These are phyloP conservation scores for Macquaria ambigua DNA, from an alignment of 2,113 vertebrate species.

Conservation along the genomic window DNA sequence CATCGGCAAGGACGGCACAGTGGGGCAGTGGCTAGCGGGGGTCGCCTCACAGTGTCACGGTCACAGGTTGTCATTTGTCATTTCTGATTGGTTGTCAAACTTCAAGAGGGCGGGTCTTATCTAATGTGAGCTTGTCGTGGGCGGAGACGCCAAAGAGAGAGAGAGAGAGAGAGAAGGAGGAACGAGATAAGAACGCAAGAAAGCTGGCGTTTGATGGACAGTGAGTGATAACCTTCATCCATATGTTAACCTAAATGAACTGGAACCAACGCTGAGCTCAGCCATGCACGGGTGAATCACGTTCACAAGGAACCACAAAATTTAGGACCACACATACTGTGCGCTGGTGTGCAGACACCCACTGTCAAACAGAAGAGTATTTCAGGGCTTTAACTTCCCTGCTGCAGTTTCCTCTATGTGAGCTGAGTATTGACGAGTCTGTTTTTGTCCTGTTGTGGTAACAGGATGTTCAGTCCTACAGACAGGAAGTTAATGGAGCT, in stretches of 20 bases:
- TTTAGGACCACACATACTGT: not conserved
- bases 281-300: not conserved
- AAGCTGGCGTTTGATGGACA: not conserved
- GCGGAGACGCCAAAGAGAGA: not conserved
- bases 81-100: conserved; percentile 10
- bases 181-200: not conserved
- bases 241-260: not conserved
- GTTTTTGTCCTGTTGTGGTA: not conserved
- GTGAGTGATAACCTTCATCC: not conserved
- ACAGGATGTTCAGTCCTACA: conserved; percentile 16
- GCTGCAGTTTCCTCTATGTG: not conserved
- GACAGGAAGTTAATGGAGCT: conserved; percentile 44
- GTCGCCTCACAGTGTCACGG: conserved; percentile 40
- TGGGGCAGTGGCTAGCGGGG: conserved; percentile 6
- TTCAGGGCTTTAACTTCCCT: not conserved
- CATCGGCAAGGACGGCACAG: not conserved
- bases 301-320: not conserved
- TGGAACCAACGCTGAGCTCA: not conserved
- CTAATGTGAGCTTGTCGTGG: not conserved
- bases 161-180: not conserved
- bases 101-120: not conserved
- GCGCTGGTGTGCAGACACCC: not conserved
- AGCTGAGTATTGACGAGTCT: conserved; percentile 5
- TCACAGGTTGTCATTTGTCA: conserved; percentile 6
- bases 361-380: not conserved